Evolutionary conservation across 2,113 vertebrate species (phyloP), one percentile per base, ranked within the genome.

Genomic region (Carlito syrichta): DNA sequence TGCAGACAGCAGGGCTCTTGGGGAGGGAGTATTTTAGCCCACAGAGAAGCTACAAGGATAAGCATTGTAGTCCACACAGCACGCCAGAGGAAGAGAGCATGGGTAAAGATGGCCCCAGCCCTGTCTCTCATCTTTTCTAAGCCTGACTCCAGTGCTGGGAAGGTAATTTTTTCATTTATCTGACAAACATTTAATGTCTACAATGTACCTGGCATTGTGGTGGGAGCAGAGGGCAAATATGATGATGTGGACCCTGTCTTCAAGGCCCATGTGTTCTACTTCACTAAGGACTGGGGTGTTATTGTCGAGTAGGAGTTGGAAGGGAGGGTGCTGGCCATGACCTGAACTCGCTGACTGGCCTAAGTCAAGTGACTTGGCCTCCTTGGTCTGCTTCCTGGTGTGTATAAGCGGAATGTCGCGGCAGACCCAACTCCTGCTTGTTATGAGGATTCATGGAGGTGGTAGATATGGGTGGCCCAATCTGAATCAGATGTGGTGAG

Each of bases 261-360:
- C 0, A 8, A 69, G 89, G 56, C 40, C 23, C 14, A 12, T 5
- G 14, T 20, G 2, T 84, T 25, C 63, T 82, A 17, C 23, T 71
- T 60, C 3, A 0, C 30, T 58, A 38, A 74, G 76, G 54, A 40
- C 38, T 25, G 17, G 50, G 56, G 32, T 10, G 3, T 20, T 48
- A 78, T 8, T 16, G 22, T 52, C 58, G 83, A 50, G 40, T 0
- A 0, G 0, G 3, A 58, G 19, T 52, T 35, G n/a, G 56, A 30
- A 74, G 19, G n/a, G 56, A 50, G 19, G 50, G 30, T 27, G 71
- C 56, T 71, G 63, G 54, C 35, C 10, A 22, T 1, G 10, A 10
- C 40, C n/a, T 30, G 14, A 43, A 48, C 43, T 86, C 8, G 25
- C 8, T 14, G 19, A 35, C 32, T 94, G 76, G 66, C 27, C 62